Conservation (phyloP, 2,888 invertebrate species). For the Gerris lacustris region DNA sequence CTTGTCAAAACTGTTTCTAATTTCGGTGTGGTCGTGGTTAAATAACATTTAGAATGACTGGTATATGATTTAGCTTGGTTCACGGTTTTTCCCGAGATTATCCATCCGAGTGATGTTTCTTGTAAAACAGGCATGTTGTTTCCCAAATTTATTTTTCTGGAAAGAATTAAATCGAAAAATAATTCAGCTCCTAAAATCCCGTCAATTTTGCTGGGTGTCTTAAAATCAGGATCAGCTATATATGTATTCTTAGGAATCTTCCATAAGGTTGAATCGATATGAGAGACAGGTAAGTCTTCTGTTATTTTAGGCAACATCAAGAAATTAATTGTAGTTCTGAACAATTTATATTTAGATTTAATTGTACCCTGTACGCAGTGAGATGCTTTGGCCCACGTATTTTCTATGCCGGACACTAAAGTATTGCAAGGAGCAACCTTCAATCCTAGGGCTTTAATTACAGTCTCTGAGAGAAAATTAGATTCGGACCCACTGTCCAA, state of each 20-base stretch:
- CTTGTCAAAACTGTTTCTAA: neutral
- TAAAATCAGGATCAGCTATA: slow-evolving; percentile 11
- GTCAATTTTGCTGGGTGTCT: neutral
- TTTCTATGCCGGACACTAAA: neutral
- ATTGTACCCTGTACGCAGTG: neutral
- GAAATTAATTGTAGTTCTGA: too few species aligned
- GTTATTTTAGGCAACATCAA: slow-evolving; percentile 10
- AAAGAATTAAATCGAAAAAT: slow-evolving; percentile 10
- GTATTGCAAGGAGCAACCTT: neutral
- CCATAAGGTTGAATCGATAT: slow-evolving; percentile 5
- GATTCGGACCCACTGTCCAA: slow-evolving; percentile 11
- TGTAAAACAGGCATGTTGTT: neutral
- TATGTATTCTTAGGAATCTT: slow-evolving; percentile 6
- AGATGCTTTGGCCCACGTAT: neutral
- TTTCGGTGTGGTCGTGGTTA: neutral
- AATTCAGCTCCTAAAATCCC: slow-evolving; percentile 10
- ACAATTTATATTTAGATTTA: neutral
- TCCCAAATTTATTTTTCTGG: neutral
- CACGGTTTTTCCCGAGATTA: slow-evolving; percentile 11
- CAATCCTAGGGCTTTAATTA: neutral
- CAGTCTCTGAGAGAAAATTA: slow-evolving; percentile 1
- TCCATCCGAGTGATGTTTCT: slow-evolving; percentile 8
- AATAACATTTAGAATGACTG: neutral
- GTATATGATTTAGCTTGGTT: too few species aligned
- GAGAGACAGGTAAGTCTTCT: slow-evolving; percentile 1